Evolutionary conservation across 2,113 vertebrate species (phyloP).

Genomic region (Clinocottus analis): DNA sequence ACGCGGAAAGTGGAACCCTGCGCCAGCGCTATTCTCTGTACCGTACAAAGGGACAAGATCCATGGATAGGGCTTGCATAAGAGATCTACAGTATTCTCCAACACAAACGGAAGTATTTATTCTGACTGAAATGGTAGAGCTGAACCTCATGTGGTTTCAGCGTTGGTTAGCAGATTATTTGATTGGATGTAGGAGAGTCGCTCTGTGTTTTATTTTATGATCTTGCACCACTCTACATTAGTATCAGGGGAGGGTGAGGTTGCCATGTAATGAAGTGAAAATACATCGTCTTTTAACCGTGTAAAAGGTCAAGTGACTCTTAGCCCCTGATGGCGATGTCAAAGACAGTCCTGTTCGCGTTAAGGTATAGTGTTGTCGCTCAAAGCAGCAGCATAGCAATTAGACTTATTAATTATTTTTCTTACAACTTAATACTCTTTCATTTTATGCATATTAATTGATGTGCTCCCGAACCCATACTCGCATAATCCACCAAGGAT

Average conservation of each 20-base stretch:
- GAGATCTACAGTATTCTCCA: slow-evolving; percentile 63
- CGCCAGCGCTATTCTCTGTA: slow-evolving; percentile 53
- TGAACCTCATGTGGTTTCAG: slow-evolving; percentile 41
- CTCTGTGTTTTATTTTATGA: slow-evolving; percentile 23
- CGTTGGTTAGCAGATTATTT: slow-evolving; percentile 37
- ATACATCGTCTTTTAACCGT: slow-evolving; percentile 46
- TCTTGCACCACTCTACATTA: slow-evolving; percentile 38
- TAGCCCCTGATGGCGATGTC: slow-evolving; percentile 26
- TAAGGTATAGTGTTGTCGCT: slow-evolving; percentile 42
- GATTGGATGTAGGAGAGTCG: slow-evolving; percentile 42
- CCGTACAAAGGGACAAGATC: slow-evolving; percentile 62
- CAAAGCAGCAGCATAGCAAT: slow-evolving; percentile 64
- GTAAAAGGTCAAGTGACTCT: slow-evolving; percentile 64
- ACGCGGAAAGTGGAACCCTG: slow-evolving; percentile 53
- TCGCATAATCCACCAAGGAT: slow-evolving; percentile 80
- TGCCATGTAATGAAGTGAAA: slow-evolving; percentile 50
- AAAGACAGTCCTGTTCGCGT: slow-evolving; percentile 36
- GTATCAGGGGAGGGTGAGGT: slow-evolving; percentile 40
- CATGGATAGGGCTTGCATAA: slow-evolving; percentile 58
- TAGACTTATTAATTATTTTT: slow-evolving; percentile 79
- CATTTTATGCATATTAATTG: slow-evolving; percentile 83
- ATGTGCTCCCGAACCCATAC: slow-evolving; percentile 71
- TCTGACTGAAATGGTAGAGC: slow-evolving; percentile 26
- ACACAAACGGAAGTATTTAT: slow-evolving; percentile 67
- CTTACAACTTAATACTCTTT: slow-evolving; percentile 79